Evolutionary conservation across 1,140 invertebrate genomes (phyloP), one percentile per base, ranked within the genome.

Genomic region (Cataglyphis hispanica): DNA sequence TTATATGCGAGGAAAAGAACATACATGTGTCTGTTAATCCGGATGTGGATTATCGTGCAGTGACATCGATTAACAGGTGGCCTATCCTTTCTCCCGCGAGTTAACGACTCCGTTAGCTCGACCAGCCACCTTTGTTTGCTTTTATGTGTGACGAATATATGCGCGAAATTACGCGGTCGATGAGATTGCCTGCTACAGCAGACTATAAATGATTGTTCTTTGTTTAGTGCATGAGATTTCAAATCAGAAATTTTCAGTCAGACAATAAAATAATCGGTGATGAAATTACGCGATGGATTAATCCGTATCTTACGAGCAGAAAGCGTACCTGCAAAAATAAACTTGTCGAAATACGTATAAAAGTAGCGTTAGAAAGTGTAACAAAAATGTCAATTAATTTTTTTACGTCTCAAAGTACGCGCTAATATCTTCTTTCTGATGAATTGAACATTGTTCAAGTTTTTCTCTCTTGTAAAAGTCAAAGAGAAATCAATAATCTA

Each of bases 61-160:
- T 43, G 66, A 81, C 37, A 70, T 58, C 67, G 53, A 72, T 83
- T 83, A 83, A 60, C 66, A 83, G 53, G 25, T 81, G 78, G 37
- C 10, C 7, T 19, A 72, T 34, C 37, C 16, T 16, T 31, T 43
- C 27, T 69, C 60, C 34, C 27, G 34, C 22, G 22, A 60, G 7
- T 22, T 31, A 40, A 46, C 13, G 50, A 58, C 34, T 72, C 40
- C n/a, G 13, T 34, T 43, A 25, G 46, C 46, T 43, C 34, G 53
- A 31, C 25, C 7, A n/a, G 53, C 11, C 46, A 46, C 3, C 34
- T 56, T 67, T 31, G 50, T 60, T 60, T 27, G 64, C 46, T n/a
- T 69, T 22, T 31, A 78, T 16, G 31, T 25, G 7, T 11, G 19
- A 80, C 19, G 25, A 81, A 72, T 58, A 46, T 50, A 50, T 72